A percentile compares a stretch with the other conserved stretches of the same genome.
phyloP scores from a whole-genome alignment of 2,888 invertebrate species.

The Neoaliturus tenellus region DNA sequence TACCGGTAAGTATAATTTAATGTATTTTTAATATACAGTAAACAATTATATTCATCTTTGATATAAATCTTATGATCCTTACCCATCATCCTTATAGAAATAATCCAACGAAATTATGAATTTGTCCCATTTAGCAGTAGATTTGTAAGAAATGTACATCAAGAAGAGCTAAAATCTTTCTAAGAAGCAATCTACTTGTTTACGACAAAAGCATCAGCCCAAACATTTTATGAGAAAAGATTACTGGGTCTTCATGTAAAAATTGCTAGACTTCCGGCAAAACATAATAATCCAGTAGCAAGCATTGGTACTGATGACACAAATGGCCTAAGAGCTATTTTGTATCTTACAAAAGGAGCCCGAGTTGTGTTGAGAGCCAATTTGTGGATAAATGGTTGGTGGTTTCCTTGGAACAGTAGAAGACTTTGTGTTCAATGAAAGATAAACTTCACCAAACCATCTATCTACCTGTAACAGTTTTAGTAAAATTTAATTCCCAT shows the following conservation, averaged over 20 bases:
- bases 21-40: too few relatives aligned
- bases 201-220: background rate
- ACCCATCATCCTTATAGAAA: too few relatives aligned
- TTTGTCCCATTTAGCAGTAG: background rate
- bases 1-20: background rate
- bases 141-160: background rate
- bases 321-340: background rate
- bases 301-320: background rate
- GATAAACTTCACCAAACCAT: background rate
- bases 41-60: too few relatives aligned
- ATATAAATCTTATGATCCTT: too few relatives aligned
- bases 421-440: background rate
- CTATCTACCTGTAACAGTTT: background rate
- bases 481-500: background rate
- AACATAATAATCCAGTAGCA: constrained; percentile 9
- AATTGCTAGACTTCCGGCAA: background rate
- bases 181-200: background rate
- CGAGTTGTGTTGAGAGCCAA: constrained; percentile 14
- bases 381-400: constrained; percentile 24
- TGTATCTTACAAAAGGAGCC: constrained; percentile 13
- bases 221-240: background rate
- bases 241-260: background rate
- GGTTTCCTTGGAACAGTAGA: constrained; percentile 20
- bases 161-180: background rate
- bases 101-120: too few relatives aligned